Evolutionary conservation across 2,888 invertebrate genomes (phyloP).

Genomic region (Heliconius aoede): DNA sequence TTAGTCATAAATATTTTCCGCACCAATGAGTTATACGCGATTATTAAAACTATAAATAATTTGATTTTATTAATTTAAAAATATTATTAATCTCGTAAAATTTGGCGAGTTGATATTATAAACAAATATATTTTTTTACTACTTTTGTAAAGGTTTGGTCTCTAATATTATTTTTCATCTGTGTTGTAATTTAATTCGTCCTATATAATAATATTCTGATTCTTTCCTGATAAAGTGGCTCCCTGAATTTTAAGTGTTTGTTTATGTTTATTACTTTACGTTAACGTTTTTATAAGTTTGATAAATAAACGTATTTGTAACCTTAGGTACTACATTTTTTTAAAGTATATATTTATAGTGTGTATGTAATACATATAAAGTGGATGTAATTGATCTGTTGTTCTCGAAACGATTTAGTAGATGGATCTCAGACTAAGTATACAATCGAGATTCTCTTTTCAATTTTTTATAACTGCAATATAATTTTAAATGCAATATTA

Average conservation of each 20-base stretch:
- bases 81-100: too few relatives aligned
- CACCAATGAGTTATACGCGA: not conserved
- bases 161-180: too few relatives aligned
- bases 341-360: not conserved
- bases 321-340: not conserved
- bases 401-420: not conserved
- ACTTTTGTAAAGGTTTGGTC: too few relatives aligned
- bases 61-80: too few relatives aligned
- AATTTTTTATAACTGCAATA: not conserved
- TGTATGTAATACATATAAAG: not conserved
- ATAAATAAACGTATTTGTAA: not conserved
- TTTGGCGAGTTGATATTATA: too few relatives aligned
- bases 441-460: not conserved
- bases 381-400: slow-evolving; percentile 2
- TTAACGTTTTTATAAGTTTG: too few relatives aligned
- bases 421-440: not conserved
- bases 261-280: too few relatives aligned
- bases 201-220: not conserved
- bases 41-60: not conserved
- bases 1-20: slow-evolving; percentile 36
- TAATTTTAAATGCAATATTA: not conserved
- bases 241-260: too few relatives aligned
- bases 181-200: not conserved
- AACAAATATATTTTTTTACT: too few relatives aligned
- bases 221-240: too few relatives aligned